Evolutionary conservation across 2,797 vertebrate species (phyloP), one percentile per base, ranked within the genome.

Genomic region (Tragelaphus oryx): DNA sequence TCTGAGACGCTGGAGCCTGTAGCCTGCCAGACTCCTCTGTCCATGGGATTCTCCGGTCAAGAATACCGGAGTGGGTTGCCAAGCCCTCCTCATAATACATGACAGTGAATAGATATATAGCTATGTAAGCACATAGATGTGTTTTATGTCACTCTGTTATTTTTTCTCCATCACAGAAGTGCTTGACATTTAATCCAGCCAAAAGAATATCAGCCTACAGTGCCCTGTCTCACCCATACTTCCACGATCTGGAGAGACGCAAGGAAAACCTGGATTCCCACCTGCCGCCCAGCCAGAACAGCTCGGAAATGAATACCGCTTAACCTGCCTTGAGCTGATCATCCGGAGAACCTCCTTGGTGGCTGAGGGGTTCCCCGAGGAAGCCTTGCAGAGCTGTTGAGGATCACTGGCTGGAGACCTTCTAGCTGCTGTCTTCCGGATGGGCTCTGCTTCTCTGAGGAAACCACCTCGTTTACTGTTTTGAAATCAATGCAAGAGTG

Each of bases 181-280:
- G 99, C 97, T 98, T 99, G 95, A 99, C 99, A 1, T 99, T 99
- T 98, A 99, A 99, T 97, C 99, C 99, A 91, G 99, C 99, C 98
- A 99, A 99, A 98, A 99, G 99, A 98, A 99, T 99, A 99, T 99
- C 99, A 0, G 99, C 99, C 37, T 99, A 99, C 46, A 98, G 98
- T 91, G 99, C 99, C n/a, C 98, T 99, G 96, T 99, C 98, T 98
- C 99, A 99, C 96, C 98, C 99, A 0, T 99, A 99, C 98, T 99
- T 99, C 98, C 99, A 99, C 71, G 99, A 99, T 46, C 98, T 99
- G 98, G 99, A 99, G 98, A 99, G 99, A 97, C 98, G 98, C 98
- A 99, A 99, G 98, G 99, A 99, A 97, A 99, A 98, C 95, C 97
- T 98, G 97, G 99, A 99, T 91, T 98, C 98, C 26, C 99, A 99